Evolutionary conservation across 2,797 vertebrate genomes (phyloP).

Genomic region (Spheniscus humboldti): DNA sequence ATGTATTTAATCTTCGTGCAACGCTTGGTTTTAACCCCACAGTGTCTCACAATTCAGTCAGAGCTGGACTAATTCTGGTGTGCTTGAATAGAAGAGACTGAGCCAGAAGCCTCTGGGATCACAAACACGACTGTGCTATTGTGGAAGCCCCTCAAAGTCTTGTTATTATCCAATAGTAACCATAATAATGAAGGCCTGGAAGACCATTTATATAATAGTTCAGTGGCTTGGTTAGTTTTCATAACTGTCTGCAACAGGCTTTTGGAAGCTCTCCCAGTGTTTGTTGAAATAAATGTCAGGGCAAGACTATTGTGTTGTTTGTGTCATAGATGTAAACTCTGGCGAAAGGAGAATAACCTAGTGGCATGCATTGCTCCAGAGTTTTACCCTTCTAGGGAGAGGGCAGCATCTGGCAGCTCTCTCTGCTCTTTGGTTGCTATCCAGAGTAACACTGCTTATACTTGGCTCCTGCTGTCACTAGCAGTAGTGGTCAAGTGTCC

Average conservation of each 20-base stretch:
- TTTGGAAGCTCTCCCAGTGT: constrained; percentile 2
- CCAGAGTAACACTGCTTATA: neutral
- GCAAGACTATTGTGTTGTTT: neutral
- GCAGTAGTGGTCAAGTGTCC: neutral
- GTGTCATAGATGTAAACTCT: neutral
- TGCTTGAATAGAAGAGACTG: neutral
- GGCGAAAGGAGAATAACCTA: neutral
- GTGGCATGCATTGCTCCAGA: neutral
- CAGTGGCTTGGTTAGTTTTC: neutral
- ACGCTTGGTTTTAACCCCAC: constrained; percentile 26
- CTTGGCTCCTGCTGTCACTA: neutral
- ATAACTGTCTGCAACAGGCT: neutral
- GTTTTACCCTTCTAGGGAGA: neutral
- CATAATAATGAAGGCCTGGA: neutral
- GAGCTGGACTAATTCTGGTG: neutral
- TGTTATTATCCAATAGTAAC: neutral
- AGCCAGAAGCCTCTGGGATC: neutral
- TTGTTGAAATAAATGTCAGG: neutral
- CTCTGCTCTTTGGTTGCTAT: neutral
- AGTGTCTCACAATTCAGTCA: neutral
- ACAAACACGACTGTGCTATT: neutral
- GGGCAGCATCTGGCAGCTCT: neutral
- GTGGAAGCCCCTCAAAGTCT: constrained; percentile 13
- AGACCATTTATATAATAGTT: constrained; percentile 20
- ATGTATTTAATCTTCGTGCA: constrained; percentile 43